Base-by-base conservation (phyloP, 2,797 vertebrate genomes). In the Acestrorhynchus altus region DNA sequence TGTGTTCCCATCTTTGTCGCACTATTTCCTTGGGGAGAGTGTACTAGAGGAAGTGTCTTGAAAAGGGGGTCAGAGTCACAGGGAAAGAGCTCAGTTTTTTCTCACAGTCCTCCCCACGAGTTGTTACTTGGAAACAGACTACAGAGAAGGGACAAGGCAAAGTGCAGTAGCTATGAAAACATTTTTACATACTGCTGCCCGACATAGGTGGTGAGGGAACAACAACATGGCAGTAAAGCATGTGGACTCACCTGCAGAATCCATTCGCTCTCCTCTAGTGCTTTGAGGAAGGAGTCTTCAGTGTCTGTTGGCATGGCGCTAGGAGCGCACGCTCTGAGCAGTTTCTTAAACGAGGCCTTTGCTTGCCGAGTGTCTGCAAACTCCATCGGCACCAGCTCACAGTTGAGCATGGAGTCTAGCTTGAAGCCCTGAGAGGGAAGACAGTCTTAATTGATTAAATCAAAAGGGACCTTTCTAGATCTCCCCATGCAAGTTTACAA, bases 381-480 rank as follows among this genome's bases (percentile, higher is more conserved):
- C 84, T 99, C 98, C 87, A 99, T 96, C 13, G 97, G 96, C 83
- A 99, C 96, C 92, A 98, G 95, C 85, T 99, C 97, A 92, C 96
- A 98, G 90, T 97, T 98, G 89, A 99, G 88, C 82, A 96, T 92
- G 68, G 96, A 94, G 91, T 99, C 97, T 83, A 97, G 89, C 87
- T 96, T 96, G 84, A 98, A 95, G 70, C 95, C 96, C 98, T 99
- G 85, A 11, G 15, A 72, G 22, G 13, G 56, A 85, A 52, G 71
- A 20, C 10, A 42, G 22, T 8, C 15, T 26, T 4, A 20, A 51
- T 4, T 11, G 13, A 26, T 1, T 54, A 13, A 56, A 26, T 57
- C 22, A 57, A 28, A 0, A 16, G 4, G 26, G 12, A 26, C 24
- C 26, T 4, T 2, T 20, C 1, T 54, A 54, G 20, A n/a, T 2